Percentiles rank a stretch among this genome's conserved stretches.
These are phyloP conservation scores for Syndactyla subalaris DNA, from an alignment of 2,797 vertebrate genomes.

Conservation along the genomic window DNA sequence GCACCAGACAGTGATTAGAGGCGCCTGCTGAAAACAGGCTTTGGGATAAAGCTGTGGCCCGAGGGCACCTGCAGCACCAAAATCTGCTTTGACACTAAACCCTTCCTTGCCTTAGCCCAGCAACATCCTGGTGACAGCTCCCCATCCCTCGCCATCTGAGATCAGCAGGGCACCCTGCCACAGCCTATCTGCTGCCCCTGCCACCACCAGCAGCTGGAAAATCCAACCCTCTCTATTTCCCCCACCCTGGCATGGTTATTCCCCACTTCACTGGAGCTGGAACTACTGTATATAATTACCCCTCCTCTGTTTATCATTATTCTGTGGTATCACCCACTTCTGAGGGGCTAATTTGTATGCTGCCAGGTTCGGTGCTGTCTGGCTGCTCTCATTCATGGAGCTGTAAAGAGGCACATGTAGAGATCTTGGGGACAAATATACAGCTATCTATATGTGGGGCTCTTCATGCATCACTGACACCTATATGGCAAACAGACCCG, in stretches of 20 bases:
- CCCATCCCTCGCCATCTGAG: neutral
- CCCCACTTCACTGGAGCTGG: neutral
- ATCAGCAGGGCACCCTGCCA: neutral
- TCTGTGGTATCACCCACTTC: neutral
- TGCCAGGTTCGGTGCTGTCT: conserved; percentile 43
- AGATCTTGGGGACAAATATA: neutral
- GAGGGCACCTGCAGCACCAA: neutral
- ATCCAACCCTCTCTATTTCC: neutral
- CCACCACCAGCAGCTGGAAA: neutral
- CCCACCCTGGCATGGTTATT: neutral
- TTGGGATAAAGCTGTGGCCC: neutral
- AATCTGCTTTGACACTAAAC: neutral
- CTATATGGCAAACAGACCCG: neutral
- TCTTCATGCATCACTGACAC: conserved; percentile 22
- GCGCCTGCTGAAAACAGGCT: neutral
- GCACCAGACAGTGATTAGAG: neutral
- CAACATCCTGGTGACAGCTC: neutral
- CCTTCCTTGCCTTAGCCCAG: neutral
- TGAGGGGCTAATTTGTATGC: conserved; percentile 63
- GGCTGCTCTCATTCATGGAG: conserved; percentile 27
- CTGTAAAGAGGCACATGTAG: neutral
- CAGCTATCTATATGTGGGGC: neutral
- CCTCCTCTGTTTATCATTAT: conserved; percentile 21
- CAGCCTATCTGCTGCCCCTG: neutral
- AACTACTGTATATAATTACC: neutral